These are phyloP conservation scores for Amia ocellicauda DNA, from an alignment of 2,113 vertebrate species.

Conservation along the genomic window DNA sequence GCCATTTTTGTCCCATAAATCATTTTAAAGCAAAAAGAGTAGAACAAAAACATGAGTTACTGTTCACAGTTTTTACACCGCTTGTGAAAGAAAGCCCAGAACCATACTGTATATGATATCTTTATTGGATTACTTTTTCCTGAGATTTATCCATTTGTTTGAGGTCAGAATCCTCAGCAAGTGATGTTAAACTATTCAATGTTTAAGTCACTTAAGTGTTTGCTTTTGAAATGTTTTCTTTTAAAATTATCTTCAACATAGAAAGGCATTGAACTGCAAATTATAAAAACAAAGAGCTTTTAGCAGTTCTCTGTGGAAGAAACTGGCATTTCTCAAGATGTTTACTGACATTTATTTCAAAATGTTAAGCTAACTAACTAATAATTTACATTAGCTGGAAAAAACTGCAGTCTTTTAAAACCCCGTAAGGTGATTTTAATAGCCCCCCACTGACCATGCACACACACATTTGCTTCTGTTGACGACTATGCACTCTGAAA, in stretches of 20 bases:
- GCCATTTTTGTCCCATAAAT: constrained; percentile 16
- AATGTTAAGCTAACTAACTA: background rate
- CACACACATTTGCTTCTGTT: no score
- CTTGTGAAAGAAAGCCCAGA: background rate
- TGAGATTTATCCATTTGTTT: background rate
- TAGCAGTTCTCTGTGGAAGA: constrained; percentile 9
- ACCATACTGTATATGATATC: background rate
- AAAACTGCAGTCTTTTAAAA: constrained; percentile 20
- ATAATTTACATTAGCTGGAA: constrained; percentile 2
- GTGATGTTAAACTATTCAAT: background rate
- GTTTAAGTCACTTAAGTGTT: background rate
- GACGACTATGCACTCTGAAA: no score
- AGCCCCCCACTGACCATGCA: no score
- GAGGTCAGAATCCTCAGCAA: no score
- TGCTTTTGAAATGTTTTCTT: background rate
- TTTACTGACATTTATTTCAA: constrained; percentile 17
- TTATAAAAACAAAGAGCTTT: background rate
- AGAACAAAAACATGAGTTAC: background rate
- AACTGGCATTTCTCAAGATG: constrained; percentile 8
- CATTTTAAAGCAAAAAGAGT: background rate
- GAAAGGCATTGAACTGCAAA: constrained; percentile 5
- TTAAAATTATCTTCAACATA: background rate
- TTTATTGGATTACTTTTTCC: background rate
- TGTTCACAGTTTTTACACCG: background rate
- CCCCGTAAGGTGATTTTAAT: constrained; percentile 9